A percentile compares a stretch with the other conserved stretches of the same genome.
Evolutionary conservation across 1,140 invertebrate species (phyloP).

Genomic region (Planococcus citri): DNA sequence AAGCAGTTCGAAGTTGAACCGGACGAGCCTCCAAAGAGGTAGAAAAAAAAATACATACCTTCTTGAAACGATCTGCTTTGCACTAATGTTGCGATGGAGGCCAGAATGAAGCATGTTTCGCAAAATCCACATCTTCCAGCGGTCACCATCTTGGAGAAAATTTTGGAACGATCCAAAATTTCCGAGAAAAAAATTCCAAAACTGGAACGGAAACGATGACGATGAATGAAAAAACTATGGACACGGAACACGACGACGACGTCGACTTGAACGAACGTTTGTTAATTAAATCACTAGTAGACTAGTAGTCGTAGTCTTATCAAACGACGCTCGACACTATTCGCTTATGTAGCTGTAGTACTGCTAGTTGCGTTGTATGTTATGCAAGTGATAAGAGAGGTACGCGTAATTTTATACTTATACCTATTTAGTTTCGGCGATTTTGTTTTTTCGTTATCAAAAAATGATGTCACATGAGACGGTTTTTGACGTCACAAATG

Average conservation of each 20-base stretch:
- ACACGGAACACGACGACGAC: neutral
- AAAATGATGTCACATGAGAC: neutral
- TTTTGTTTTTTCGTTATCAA: neutral
- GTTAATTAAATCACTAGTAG: neutral
- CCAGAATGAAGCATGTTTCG: neutral
- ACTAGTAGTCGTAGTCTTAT: no score
- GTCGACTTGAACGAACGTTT: neutral
- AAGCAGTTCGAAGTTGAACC: no score
- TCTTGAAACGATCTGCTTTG: neutral
- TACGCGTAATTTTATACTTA: conserved; percentile 1
- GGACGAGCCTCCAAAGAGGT: no score
- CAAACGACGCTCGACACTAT: neutral
- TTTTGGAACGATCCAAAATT: neutral
- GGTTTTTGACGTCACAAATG: neutral
- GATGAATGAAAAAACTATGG: neutral
- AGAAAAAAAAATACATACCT: neutral
- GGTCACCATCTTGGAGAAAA: neutral
- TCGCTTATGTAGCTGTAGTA: neutral
- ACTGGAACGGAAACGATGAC: neutral
- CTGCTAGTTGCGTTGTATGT: neutral
- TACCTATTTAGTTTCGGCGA: neutral
- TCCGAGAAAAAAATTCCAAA: neutral
- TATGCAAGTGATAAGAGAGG: neutral
- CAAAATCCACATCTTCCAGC: neutral
- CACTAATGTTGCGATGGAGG: neutral